Evolutionary conservation across 2,888 invertebrate genomes (phyloP), one percentile per base, ranked within the genome.

Genomic region (Crepidodera aurea): DNA sequence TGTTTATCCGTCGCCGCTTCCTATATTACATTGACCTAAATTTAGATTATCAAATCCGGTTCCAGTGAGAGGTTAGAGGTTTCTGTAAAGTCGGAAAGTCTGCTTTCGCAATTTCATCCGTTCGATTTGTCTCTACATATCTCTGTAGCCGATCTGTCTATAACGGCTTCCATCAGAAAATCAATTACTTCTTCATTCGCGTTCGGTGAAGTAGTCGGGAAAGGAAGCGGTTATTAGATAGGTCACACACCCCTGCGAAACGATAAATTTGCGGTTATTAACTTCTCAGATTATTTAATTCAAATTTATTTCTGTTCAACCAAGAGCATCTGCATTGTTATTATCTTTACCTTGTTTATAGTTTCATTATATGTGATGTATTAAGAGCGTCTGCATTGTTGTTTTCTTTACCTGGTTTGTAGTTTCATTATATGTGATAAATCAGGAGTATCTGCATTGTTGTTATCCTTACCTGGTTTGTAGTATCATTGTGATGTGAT

Each of bases 61-160:
- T 44, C 22, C 22, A 13, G 13, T 13, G 44, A 44, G 1, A 7
- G 16, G 22, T 25, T 44, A n/a, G n/a, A n/a, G n/a, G n/a, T n/a
- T n/a, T n/a, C n/a, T n/a, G n/a, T n/a, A 44, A 12, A 44, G 44
- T 22, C 44, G n/a, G 44, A n/a, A 44, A 44, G 44, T 19, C 22
- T 44, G 44, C 13, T 44, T 44, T 44, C 44, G 44, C 48, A 27
- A 27, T 7, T 27, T 48, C 29, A 12, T 5, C 27, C 13, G 5
- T 48, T 48, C 27, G 48, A 48, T 48, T 48, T 48, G 48, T 48
- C 48, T 27, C 15, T 29, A 13, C 48, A 29, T 48, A 48, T 48
- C 48, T 48, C 48, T 27, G 48, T 48, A 27, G 27, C 48, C 48
- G 48, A 48, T 48, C 48, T 27, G 8, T 48, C 48, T 29, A 48